Conservation (phyloP, 2,797 vertebrate species). For the Characodon lateralis region DNA sequence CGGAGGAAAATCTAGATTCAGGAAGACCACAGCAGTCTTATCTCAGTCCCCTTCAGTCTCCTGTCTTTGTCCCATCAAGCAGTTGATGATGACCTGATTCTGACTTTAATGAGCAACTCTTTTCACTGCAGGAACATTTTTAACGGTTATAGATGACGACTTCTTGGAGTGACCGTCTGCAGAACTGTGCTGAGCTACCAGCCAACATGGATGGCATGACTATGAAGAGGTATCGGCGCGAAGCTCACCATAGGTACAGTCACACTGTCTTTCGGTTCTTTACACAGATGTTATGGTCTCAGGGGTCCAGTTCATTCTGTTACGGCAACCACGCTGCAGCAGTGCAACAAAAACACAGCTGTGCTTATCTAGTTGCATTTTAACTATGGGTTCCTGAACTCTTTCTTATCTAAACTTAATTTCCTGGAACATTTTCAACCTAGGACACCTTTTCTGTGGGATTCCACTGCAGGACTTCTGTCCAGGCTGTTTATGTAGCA, state of each 20-base stretch:
- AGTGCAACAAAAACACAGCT: no score
- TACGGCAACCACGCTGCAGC: no score
- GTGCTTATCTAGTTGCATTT: no score
- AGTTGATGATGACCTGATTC: neutral
- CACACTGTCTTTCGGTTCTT: neutral
- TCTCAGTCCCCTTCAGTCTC: neutral
- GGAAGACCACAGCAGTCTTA: neutral
- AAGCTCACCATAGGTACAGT: conserved; percentile 92
- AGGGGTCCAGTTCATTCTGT: neutral
- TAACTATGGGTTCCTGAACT: no score
- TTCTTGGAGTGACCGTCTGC: conserved; percentile 96
- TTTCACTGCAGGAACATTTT: conserved; percentile 33
- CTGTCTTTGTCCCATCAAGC: neutral
- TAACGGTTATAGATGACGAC: conserved; percentile 85
- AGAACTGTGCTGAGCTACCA: conserved; percentile 92
- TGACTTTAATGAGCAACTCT: neutral
- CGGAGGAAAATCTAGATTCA: neutral
- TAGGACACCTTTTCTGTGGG: no score
- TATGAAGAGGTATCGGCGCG: conserved; percentile 95
- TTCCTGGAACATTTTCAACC: no score
- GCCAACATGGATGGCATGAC: conserved; percentile 94
- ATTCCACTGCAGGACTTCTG: no score
- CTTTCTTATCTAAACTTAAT: no score
- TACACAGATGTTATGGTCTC: neutral
- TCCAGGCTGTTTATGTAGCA: no score